Conservation (phyloP, 1,140 invertebrate species). For the Drosophila ambigua region DNA sequence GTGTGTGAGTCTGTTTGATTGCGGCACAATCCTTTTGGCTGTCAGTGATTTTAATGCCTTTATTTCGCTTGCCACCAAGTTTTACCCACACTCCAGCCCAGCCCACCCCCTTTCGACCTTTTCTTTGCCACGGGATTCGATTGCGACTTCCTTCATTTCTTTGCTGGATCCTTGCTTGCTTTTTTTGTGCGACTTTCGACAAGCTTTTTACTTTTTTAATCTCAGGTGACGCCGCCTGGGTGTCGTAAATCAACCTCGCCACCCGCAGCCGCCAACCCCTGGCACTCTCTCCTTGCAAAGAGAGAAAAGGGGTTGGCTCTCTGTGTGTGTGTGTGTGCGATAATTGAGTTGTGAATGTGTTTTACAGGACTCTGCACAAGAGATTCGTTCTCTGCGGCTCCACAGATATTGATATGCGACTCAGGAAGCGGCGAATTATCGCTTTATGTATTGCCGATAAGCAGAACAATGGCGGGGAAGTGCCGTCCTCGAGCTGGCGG, state of each 20-base stretch:
- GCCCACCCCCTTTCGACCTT: slow-evolving; percentile 22
- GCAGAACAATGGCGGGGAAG: slow-evolving; percentile 10
- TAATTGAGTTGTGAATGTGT: slow-evolving; percentile 79
- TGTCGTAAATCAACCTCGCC: slow-evolving; percentile 80
- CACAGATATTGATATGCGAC: slow-evolving; percentile 62
- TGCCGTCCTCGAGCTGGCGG: neutral
- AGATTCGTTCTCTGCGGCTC: no score
- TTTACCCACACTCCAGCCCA: slow-evolving; percentile 16
- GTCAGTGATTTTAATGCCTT: slow-evolving; percentile 82
- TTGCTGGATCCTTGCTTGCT: slow-evolving; percentile 10
- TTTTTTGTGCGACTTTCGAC: slow-evolving; percentile 66
- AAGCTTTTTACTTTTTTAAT: slow-evolving; percentile 83
- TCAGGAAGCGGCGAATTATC: slow-evolving; percentile 75
- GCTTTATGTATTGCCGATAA: slow-evolving; percentile 62
- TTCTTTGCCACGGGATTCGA: slow-evolving; percentile 22
- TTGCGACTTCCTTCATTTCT: slow-evolving; percentile 6
- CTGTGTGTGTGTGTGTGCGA: slow-evolving; percentile 54
- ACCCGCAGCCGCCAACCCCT: slow-evolving; percentile 31
- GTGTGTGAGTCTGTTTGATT: slow-evolving; percentile 48
- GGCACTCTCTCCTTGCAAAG: neutral
- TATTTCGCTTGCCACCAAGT: slow-evolving; percentile 56
- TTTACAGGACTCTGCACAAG: slow-evolving; percentile 34
- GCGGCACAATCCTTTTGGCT: slow-evolving; percentile 76
- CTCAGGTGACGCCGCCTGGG: slow-evolving; percentile 83
- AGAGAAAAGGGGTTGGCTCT: slow-evolving; percentile 57